Conservation (phyloP, 2,888 invertebrate genomes). For the Deilephila elpenor region DNA sequence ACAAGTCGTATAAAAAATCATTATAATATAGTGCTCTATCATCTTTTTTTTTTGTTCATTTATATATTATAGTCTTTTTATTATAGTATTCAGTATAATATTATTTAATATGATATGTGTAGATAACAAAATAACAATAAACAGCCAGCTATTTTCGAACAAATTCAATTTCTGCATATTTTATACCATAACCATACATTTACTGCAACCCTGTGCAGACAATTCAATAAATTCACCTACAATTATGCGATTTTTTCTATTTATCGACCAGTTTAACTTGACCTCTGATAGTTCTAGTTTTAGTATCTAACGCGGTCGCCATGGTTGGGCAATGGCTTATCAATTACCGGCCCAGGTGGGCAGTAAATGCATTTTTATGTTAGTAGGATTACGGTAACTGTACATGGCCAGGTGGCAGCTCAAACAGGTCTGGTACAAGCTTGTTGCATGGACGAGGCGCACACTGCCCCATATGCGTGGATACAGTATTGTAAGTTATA, state of each 20-base stretch:
- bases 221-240: conserved; percentile 5
- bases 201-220: background rate
- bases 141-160: no score
- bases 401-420: conserved; percentile 58
- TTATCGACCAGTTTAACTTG: background rate
- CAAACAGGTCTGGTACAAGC: conserved; percentile 37
- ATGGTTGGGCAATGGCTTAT: background rate
- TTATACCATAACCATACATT: background rate
- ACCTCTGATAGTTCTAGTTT: background rate
- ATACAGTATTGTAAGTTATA: background rate
- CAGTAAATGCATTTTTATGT: conserved; percentile 67
- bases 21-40: no score
- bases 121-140: no score
- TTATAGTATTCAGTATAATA: no score
- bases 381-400: conserved; percentile 76
- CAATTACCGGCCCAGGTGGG: conserved; percentile 55
- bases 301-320: no score
- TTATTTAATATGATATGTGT: no score
- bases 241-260: background rate
- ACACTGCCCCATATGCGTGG: background rate
- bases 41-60: no score
- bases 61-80: no score
- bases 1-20: no score
- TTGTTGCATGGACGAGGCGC: conserved; percentile 15
- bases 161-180: background rate